A percentile compares a stretch with the other conserved stretches of the same genome.
Conservation (phyloP, 2,888 invertebrate genomes). For the Hololepta plana region DNA sequence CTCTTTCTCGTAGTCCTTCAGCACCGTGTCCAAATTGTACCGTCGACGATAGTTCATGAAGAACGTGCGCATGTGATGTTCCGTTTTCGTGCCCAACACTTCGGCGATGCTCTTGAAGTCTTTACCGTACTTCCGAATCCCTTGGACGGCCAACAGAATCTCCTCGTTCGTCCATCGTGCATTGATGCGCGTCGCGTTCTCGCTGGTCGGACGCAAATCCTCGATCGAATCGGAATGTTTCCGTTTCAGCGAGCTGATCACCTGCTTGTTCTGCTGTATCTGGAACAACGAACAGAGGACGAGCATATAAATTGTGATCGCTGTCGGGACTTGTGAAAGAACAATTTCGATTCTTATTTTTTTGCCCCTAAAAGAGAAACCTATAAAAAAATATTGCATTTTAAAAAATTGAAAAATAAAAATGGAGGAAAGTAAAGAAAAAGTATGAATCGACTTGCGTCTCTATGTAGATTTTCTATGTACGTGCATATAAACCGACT, state of each 20-base stretch:
- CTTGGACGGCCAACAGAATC: slow-evolving; percentile 76
- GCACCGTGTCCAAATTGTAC: slow-evolving; percentile 70
- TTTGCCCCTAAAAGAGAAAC: too few relatives aligned
- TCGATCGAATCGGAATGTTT: slow-evolving; percentile 38
- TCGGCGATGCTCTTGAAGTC: slow-evolving; percentile 90
- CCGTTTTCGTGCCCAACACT: slow-evolving; percentile 87
- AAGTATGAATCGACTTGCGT: too few relatives aligned
- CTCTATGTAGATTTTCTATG: too few relatives aligned
- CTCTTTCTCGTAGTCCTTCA: slow-evolving; percentile 73
- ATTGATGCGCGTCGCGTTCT: slow-evolving; percentile 42
- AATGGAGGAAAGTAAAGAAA: too few relatives aligned
- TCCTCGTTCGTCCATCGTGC: slow-evolving; percentile 90
- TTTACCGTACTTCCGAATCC: slow-evolving; percentile 66
- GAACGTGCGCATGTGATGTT: slow-evolving; percentile 80
- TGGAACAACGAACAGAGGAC: slow-evolving; percentile 29
- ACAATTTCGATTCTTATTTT: too few relatives aligned
- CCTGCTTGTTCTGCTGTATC: slow-evolving; percentile 93
- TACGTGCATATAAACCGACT: too few relatives aligned
- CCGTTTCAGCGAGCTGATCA: slow-evolving; percentile 69
- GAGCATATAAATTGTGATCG: too few relatives aligned
- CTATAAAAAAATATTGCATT: too few relatives aligned
- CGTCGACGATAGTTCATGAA: slow-evolving; percentile 80
- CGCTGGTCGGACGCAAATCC: slow-evolving; percentile 23
- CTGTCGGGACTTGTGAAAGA: too few relatives aligned
- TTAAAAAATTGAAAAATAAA: too few relatives aligned